Conservation (phyloP, 2,888 invertebrate genomes). For the Metopia argyrocephala region DNA sequence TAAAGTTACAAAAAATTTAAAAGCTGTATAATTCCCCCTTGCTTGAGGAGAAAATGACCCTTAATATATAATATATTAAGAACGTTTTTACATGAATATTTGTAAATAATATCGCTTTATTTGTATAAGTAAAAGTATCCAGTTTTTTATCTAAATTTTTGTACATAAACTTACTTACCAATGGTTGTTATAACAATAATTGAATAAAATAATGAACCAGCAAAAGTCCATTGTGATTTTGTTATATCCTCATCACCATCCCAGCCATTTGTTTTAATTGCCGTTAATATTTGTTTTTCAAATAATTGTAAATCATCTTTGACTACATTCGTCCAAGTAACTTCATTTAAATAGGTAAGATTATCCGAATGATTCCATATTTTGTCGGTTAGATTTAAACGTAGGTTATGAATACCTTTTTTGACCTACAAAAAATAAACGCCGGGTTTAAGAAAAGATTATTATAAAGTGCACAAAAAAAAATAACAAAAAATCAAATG, state of each 20-base stretch:
- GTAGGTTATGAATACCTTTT: constrained; percentile 84
- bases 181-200: constrained; percentile 98
- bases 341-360: constrained; percentile 82
- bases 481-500: too few species aligned
- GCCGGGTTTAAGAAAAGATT: too few species aligned
- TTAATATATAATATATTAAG: constrained; percentile 5
- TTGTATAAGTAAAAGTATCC: background rate
- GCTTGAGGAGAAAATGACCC: too few species aligned
- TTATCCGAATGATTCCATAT: constrained; percentile 85
- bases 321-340: constrained; percentile 90
- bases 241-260: constrained; percentile 86
- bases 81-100: background rate
- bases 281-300: constrained; percentile 86
- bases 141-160: background rate
- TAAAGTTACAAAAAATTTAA: constrained; percentile 69
- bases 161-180: constrained; percentile 80
- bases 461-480: too few species aligned
- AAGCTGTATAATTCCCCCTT: constrained; percentile 42
- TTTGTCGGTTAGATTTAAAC: constrained; percentile 87
- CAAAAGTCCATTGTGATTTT: constrained; percentile 89
- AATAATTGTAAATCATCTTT: constrained; percentile 82
- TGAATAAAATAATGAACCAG: constrained; percentile 94
- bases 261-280: constrained; percentile 94
- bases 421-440: constrained; percentile 84
- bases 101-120: too few species aligned